Base-by-base conservation (phyloP, 2,113 vertebrate genomes). In the Rhea americana region DNA sequence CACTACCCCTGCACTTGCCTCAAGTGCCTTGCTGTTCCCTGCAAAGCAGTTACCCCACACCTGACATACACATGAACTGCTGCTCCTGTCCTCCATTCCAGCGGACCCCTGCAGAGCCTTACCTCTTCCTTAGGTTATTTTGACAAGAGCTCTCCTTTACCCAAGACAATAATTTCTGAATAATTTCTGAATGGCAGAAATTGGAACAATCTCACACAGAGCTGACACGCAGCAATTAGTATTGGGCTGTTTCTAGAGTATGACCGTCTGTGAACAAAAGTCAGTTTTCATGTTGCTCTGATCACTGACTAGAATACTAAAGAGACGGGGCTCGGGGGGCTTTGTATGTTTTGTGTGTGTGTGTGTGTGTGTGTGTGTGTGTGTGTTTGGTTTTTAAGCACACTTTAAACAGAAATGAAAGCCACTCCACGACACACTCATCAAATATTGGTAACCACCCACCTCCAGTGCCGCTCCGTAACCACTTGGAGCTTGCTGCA, bases 391-490 rank as follows among this genome's bases (percentile, higher is more conserved):
- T 47, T 47, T 47, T 47, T 47, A 18, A 47, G 17, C 17, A 2
- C 63, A 25, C 41, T 91, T 85, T 63, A 37, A 90, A 55, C 24
- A 91, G 68, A 81, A 91, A 65, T 39, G 85, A 85, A 89, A 93
- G 48, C 45, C 4, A 7, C 19, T 51, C 53, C 22, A 8, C 88
- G 77, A 86, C 86, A 92, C 48, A 76, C 19, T 28, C 73, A 21
- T 82, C 20, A 75, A 76, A 53, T 66, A 82, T 90, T 92, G 63
- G 89, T 62, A 77, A 80, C 96, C 87, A 85, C 86, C 72, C 88
- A 51, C 13, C 75, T 82, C 51, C 55, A 75, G 2, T 73, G 81
- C 82, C 75, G 59, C 71, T 90, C 76, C 1, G 2, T 71, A 88
- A 63, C 2, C 19, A 51, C 73, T 53, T 72, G 51, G 67, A 94